Percentiles rank a stretch among this genome's conserved stretches.
Evolutionary conservation across 1,140 invertebrate species (phyloP).

Genomic region (Thereuonema tuberculata): DNA sequence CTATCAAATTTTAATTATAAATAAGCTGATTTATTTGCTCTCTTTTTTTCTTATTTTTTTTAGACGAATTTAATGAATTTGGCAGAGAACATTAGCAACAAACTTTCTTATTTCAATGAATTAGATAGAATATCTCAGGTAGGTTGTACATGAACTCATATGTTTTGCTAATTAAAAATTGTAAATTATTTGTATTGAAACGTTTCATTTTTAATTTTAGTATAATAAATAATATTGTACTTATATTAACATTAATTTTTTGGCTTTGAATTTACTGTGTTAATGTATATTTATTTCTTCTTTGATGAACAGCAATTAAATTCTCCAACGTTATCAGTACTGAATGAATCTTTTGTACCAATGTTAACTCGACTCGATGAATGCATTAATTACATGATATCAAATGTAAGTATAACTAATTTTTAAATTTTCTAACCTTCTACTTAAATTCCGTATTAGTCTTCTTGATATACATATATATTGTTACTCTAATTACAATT

Average conservation of each 20-base stretch:
- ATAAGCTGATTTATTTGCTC: background rate
- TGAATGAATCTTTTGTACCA: slow-evolving; percentile 64
- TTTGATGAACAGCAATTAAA: slow-evolving; percentile 42
- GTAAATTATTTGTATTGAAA: too few relatives aligned
- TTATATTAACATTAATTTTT: too few relatives aligned
- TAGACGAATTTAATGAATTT: slow-evolving; percentile 57
- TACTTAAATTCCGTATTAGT: slow-evolving; percentile 2
- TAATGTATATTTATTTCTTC: too few relatives aligned
- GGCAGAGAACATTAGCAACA: slow-evolving; percentile 60
- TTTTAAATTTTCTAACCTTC: slow-evolving; percentile 4
- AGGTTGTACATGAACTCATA: slow-evolving; percentile 17
- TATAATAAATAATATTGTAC: too few relatives aligned
- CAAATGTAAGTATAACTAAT: slow-evolving; percentile 47
- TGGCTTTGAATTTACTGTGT: too few relatives aligned
- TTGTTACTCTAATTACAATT: too few relatives aligned
- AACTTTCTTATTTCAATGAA: slow-evolving; percentile 72
- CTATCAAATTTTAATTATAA: too few relatives aligned
- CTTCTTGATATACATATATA: too few relatives aligned
- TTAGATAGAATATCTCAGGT: slow-evolving; percentile 59
- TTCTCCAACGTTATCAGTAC: slow-evolving; percentile 60
- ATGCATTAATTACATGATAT: slow-evolving; percentile 68
- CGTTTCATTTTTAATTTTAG: too few relatives aligned
- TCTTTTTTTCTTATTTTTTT: slow-evolving; percentile 17
- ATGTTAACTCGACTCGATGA: slow-evolving; percentile 72
- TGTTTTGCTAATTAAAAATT: background rate